Base-by-base conservation (phyloP, 2,797 vertebrate species). In the Dicrostonyx torquatus region DNA sequence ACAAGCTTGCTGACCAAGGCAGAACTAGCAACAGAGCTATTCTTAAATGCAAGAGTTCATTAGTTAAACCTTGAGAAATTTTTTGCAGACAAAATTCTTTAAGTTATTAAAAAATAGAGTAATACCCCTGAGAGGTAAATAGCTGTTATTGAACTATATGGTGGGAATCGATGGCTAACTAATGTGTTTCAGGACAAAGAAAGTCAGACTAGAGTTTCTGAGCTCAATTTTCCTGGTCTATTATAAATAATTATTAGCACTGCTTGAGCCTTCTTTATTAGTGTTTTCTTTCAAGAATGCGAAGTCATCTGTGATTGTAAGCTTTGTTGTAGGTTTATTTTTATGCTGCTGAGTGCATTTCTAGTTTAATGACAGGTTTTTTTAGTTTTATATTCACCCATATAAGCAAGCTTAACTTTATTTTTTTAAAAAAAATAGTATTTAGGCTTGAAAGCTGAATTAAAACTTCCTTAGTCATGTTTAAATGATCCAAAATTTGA, bases 271-370 rank as follows among this genome's bases (percentile, higher is more conserved):
- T 64, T 88, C 93, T 75, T 95, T 82, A 76, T 48, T 87, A 76
- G 34, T 53, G n/a, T 73, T 64, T 91, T 75, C 20, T 89, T 76
- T 90, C 86, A 68, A 22, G n/a, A 92, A 91, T 34, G 58, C 79
- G 48, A 50, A 58, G 43, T 91, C 31, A 4, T 90, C 92, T 92
- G 53, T 93, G 77, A 83, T 2, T 93, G 50, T 82, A 84, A 84
- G 75, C 73, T 77, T 20, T 70, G 31, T 14, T 34, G 40, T 48
- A n/a, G 13, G 58, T 89, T 58, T 92, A 68, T 26, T 60, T 89
- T 96, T 94, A 18, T 50, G 87, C 50, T 94, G 94, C 92, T 96
- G 48, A 79, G 87, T 80, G 18, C 43, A 76, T 76, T 93, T 96
- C 79, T 87, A 88, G 94, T 95, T 95, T 82, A 94, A 2, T 77